Evolutionary conservation across 2,797 vertebrate genomes (phyloP), one percentile per base, ranked within the genome.

Genomic region (Malacoraja senta): DNA sequence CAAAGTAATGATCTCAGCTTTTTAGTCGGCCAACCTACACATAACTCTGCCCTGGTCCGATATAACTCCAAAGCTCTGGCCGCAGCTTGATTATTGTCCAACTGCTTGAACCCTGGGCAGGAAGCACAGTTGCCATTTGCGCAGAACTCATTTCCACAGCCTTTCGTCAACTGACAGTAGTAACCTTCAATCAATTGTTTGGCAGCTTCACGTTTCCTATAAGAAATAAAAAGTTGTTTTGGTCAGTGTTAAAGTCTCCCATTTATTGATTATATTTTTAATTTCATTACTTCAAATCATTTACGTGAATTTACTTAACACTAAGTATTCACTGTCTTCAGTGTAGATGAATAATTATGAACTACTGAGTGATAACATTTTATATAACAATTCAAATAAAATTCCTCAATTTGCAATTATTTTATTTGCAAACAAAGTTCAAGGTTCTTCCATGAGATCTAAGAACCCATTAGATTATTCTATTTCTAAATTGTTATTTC

Each of bases 31-130:
- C 71, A 92, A 53, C 38, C 38, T 19, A 38, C 29, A 38, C 71
- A 76, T 44, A 76, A 68, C 38, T 92, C 38, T 92, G 90, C 90
- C 71, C 90, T 72, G 38, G 71, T 58, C 71, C 35, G 90, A n/a
- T 92, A 92, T 26, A 92, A 76, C 24, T 92, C 90, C 38, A 92
- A 71, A 53, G 71, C 90, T 92, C 90, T 92, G 90, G 71, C 71
- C n/a, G 90, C 90, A 76, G 90, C 90, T 76, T 13, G 71, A 92
- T 92, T 92, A 92, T 76, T 92, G 71, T 92, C 90, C 90, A 92
- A 58, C 71, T 92, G 71, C 71, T 92, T 53, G 71, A 92, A 92
- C 44, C 38, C 72, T 17, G 71, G 38, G 38, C 90, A 76, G 90
- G 90, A 92, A 76, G 90, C 90, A 92, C 71, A 92, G 44, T 92